Conservation (phyloP, 1,140 invertebrate genomes). For the Rhagoletis zephyria region DNA sequence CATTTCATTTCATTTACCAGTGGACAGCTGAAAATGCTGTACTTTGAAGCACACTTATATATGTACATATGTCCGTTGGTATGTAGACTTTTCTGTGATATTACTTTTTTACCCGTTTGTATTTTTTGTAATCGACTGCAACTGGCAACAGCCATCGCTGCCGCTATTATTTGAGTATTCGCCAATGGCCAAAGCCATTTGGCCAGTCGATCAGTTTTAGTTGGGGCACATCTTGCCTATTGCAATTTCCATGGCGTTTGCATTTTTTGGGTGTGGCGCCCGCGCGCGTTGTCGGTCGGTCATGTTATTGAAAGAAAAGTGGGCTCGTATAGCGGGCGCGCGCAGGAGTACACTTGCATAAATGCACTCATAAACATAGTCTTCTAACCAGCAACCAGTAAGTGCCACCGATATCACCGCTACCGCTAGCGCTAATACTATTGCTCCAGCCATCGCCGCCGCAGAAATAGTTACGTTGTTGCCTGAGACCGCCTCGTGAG, state of each 20-base stretch:
- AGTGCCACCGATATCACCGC: conserved; percentile 26
- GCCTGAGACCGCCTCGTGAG: background rate
- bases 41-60: conserved; percentile 4
- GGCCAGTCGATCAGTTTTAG: conserved; percentile 38
- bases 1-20: conserved; percentile 38
- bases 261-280: conserved; percentile 48
- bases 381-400: conserved; percentile 34
- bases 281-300: conserved; percentile 32
- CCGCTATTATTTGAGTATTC: background rate
- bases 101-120: background rate
- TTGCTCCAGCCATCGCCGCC: background rate
- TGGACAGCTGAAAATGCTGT: conserved; percentile 9
- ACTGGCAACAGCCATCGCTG: background rate
- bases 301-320: conserved; percentile 43
- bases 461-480: too few relatives aligned
- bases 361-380: conserved; percentile 8
- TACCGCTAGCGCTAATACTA: background rate
- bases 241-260: conserved; percentile 29
- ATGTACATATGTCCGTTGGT: background rate
- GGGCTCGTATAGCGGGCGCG: background rate
- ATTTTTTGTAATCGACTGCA: conserved; percentile 28
- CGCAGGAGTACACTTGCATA: background rate
- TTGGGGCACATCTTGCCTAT: conserved; percentile 44
- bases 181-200: conserved; percentile 39
- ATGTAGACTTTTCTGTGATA: conserved; percentile 6